Base-by-base conservation (phyloP, 2,113 vertebrate species). In the Naja naja region DNA sequence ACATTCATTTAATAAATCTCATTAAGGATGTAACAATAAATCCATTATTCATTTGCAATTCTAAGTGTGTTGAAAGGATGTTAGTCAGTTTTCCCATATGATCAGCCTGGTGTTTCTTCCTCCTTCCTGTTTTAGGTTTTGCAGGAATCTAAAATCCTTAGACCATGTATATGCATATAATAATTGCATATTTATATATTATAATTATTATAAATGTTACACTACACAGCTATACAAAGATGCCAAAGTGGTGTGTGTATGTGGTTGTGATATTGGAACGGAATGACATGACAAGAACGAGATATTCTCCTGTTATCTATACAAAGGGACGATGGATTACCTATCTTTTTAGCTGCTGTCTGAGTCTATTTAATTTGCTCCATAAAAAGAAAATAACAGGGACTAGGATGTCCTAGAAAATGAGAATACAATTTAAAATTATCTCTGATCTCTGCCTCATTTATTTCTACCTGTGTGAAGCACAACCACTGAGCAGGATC, bases 1-100 rank as follows among this genome's bases (percentile, higher is more conserved):
- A 94, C 90, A 16, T 88, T 93, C 22, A 95, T 95, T 94, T 95
- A 95, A 95, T 94, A 97, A 97, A 97, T 97, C 96, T 96, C 93
- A 95, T 95, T 97, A 97, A 95, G 89, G 94, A 94, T 91, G 96
- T 96, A 90, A 94, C 95, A 97, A 97, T 97, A 94, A 96, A 94
- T 93, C 97, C 94, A 96, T 96, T 96, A 96, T 95, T 96, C 92
- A 92, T 87, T 92, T 96, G 92, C 91, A 95, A 39, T 96, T 94
- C 69, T 64, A 87, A 95, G 93, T 89, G 85, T 91, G 89, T 92
- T 95, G 94, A 93, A 94, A 96, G 93, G 0, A 54, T 91, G 95
- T 97, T 94, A 94, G 43, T 96, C 88, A 12, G 85, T 52, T 93
- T 95, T n/a, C 88, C 89, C 87, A 34, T 87, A 56, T 53, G 95